A percentile compares a stretch with the other conserved stretches of the same genome.
These are phyloP conservation scores for Phytoseiulus persimilis DNA, from an alignment of 2,888 invertebrate species.

Conservation along the genomic window DNA sequence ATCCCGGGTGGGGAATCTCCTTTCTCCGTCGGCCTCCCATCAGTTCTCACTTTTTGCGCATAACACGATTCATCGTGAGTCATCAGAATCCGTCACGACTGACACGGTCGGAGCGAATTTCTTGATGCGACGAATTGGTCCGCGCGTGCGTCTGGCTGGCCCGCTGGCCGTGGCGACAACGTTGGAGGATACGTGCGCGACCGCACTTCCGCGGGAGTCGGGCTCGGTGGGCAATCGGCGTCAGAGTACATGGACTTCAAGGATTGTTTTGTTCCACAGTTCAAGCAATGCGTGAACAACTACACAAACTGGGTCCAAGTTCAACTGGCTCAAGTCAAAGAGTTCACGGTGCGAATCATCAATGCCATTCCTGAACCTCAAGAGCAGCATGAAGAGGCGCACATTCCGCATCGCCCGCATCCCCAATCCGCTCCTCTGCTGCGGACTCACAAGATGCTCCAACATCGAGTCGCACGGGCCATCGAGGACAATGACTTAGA, in stretches of 20 bases:
- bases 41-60: too few relatives aligned
- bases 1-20: neutral
- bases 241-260: too few relatives aligned
- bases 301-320: slow-evolving; percentile 33
- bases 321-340: slow-evolving; percentile 20
- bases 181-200: too few relatives aligned
- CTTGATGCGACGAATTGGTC: too few relatives aligned
- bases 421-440: neutral
- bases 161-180: too few relatives aligned
- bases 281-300: slow-evolving; percentile 11
- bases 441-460: neutral
- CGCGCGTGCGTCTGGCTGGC: too few relatives aligned
- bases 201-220: too few relatives aligned
- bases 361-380: neutral
- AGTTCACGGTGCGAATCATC: neutral
- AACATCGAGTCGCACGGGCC: neutral
- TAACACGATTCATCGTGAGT: too few relatives aligned
- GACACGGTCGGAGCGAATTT: too few relatives aligned
- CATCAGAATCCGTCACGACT: too few relatives aligned
- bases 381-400: neutral
- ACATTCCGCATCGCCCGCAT: neutral
- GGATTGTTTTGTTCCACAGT: slow-evolving; percentile 9
- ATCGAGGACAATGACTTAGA: neutral
- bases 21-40: neutral
- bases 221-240: too few relatives aligned